Evolutionary conservation across 2,113 vertebrate genomes (phyloP).

Genomic region (Mesitornis unicolor): DNA sequence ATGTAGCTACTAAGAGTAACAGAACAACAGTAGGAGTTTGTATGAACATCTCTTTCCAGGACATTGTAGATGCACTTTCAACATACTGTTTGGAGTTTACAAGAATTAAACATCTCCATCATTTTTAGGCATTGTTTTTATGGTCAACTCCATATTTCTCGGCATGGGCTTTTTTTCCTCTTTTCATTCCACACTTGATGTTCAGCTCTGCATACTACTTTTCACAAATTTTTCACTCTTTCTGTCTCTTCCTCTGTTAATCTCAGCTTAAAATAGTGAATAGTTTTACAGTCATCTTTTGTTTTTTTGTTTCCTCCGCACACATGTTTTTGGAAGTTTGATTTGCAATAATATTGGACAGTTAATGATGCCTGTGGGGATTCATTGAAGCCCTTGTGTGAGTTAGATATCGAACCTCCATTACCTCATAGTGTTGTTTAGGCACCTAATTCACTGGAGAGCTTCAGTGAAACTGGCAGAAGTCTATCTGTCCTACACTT

Average conservation of each 20-base stretch:
- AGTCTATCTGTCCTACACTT: neutral
- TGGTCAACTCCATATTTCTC: neutral
- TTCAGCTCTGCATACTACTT: neutral
- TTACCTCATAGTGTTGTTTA: neutral
- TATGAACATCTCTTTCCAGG: neutral
- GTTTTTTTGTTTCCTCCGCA: neutral
- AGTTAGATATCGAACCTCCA: neutral
- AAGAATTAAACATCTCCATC: neutral
- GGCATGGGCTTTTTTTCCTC: accelerated
- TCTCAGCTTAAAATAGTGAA: neutral
- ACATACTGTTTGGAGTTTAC: neutral
- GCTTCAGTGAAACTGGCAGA: neutral
- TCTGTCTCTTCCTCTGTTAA: neutral
- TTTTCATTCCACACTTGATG: neutral
- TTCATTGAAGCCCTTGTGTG: neutral
- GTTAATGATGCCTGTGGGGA: neutral
- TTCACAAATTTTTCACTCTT: neutral
- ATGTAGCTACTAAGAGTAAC: neutral
- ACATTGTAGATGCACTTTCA: no score
- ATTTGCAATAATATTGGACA: neutral
- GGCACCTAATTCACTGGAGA: neutral
- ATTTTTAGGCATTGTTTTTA: neutral
- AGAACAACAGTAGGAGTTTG: neutral
- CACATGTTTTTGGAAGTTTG: neutral
- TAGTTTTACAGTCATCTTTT: neutral